A percentile compares a stretch with the other conserved stretches of the same genome.
phyloP scores from a whole-genome alignment of 2,888 invertebrate genomes.

The Argyresthia goedartella region DNA sequence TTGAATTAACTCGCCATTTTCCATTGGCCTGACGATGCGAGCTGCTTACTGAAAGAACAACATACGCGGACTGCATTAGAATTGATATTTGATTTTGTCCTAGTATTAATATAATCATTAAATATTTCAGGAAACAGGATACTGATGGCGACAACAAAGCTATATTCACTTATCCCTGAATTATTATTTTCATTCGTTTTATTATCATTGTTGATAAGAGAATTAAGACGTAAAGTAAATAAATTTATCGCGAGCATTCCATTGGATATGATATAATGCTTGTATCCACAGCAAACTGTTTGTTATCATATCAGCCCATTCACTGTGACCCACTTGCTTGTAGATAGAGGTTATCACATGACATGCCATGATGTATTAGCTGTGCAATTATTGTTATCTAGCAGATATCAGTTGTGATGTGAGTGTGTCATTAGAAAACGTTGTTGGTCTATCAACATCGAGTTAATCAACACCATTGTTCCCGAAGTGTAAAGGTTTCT shows the following conservation, averaged over 20 bases:
- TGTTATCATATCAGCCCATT: conserved; percentile 31
- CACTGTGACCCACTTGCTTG: conserved; percentile 50
- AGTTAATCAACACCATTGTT: conserved; percentile 43
- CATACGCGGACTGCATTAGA: conserved; percentile 36
- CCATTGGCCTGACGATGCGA: conserved; percentile 49
- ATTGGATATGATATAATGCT: conserved; percentile 2
- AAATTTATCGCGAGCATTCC: conserved; percentile 5
- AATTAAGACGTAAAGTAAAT: not conserved
- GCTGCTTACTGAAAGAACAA: conserved; percentile 52
- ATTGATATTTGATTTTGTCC: conserved; percentile 21
- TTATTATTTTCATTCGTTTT: not conserved
- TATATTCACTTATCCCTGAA: not conserved
- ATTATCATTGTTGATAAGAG: not conserved
- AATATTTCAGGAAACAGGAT: not conserved
- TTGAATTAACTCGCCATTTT: conserved; percentile 25
- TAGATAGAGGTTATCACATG: conserved; percentile 47
- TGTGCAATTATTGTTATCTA: conserved; percentile 47
- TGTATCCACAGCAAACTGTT: conserved; percentile 9
- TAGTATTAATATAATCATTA: too few relatives aligned
- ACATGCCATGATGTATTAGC: conserved; percentile 42
- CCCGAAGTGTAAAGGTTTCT: conserved; percentile 21
- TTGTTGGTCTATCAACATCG: conserved; percentile 32
- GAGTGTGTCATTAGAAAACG: conserved; percentile 19
- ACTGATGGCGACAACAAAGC: not conserved
- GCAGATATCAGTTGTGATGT: conserved; percentile 22